phyloP scores from a whole-genome alignment of 2,888 invertebrate genomes.

The Leucophenga montana region DNA sequence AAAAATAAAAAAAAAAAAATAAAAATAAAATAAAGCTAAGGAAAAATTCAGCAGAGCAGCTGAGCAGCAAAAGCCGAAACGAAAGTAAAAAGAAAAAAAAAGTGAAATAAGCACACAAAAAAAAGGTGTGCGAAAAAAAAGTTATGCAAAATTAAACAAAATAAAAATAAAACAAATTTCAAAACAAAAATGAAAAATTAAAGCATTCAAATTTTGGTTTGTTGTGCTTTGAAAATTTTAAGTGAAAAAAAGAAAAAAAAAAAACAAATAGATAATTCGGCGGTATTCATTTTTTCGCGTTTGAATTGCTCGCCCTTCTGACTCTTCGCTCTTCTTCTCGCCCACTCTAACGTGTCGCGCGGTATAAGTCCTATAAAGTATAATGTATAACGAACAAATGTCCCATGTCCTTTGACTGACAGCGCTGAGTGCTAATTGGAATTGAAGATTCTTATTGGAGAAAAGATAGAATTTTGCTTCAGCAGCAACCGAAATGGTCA shows the following conservation, averaged over 20 bases:
- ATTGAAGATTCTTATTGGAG: neutral
- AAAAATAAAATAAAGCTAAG: neutral
- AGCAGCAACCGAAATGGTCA: neutral
- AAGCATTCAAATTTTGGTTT: slow-evolving; percentile 1
- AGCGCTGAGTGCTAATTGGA: neutral
- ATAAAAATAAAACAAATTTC: slow-evolving; percentile 3
- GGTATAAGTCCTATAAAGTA: neutral
- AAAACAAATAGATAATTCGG: slow-evolving; percentile 20
- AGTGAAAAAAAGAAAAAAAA: neutral
- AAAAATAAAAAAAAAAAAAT: neutral
- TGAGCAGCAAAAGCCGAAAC: neutral
- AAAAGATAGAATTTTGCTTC: neutral
- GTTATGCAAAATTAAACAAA: too few species aligned
- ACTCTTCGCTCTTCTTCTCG: too few species aligned
- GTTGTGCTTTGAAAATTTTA: too few species aligned
- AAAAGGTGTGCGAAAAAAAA: too few species aligned
- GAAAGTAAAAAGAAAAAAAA: too few species aligned
- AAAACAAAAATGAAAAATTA: slow-evolving; percentile 36
- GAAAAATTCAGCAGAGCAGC: neutral
- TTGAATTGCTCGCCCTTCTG: too few species aligned
- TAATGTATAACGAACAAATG: neutral
- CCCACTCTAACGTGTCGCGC: too few species aligned
- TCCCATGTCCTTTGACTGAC: neutral
- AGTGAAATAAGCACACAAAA: too few species aligned
- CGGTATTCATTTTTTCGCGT: neutral